These are phyloP conservation scores for Hippopotamus amphibius DNA, from an alignment of 2,113 vertebrate genomes.

Conservation along the genomic window DNA sequence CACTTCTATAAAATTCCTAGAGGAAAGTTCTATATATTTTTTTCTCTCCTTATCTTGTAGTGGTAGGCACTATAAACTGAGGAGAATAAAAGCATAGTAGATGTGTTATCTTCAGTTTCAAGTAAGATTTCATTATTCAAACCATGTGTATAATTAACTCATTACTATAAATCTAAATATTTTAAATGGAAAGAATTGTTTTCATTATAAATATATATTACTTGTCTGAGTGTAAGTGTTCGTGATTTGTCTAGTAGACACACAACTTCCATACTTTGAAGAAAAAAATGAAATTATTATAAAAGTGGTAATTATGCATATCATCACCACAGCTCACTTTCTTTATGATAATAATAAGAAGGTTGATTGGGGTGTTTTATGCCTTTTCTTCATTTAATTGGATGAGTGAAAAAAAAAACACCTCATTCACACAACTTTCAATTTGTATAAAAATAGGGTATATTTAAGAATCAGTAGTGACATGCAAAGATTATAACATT, in stretches of 20 bases:
- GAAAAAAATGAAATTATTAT: conserved; percentile 8
- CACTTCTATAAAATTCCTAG: background rate
- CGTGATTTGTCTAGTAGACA: background rate
- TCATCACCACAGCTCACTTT: background rate
- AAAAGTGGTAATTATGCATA: background rate
- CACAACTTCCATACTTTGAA: background rate
- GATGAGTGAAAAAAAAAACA: background rate
- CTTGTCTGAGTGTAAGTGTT: background rate
- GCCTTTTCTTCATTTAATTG: background rate
- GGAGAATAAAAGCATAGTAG: background rate
- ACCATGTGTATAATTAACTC: background rate
- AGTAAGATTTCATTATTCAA: background rate
- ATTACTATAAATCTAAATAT: background rate
- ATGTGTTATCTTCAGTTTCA: background rate
- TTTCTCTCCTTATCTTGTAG: background rate
- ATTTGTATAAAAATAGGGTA: background rate
- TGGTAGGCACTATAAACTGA: background rate
- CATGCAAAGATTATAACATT: conserved; percentile 24
- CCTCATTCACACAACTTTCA: background rate
- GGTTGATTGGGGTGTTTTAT: background rate
- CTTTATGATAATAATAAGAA: conserved; percentile 5
- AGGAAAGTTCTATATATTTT: background rate
- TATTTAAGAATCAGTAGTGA: conserved; percentile 26
- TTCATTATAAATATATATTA: conserved; percentile 1
- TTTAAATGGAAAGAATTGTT: conserved; percentile 8